phyloP scores from a whole-genome alignment of 2,888 invertebrate genomes.

The Papilio protenor region DNA sequence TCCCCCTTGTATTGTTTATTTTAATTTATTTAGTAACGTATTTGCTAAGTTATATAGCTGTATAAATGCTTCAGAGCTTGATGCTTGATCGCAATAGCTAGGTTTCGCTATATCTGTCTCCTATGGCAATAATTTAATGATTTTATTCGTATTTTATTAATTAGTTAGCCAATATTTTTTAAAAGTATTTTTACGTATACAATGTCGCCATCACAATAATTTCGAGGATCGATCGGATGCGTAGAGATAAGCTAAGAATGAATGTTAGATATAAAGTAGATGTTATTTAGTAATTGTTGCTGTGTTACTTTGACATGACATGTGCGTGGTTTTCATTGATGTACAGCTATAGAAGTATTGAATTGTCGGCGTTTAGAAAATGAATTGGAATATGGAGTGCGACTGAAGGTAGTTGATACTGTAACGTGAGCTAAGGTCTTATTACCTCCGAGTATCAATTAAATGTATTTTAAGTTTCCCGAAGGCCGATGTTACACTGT shows the following conservation, averaged over 20 bases:
- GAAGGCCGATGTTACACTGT: conserved; percentile 65
- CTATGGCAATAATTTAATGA: conserved; percentile 66
- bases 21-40: conserved; percentile 76
- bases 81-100: conserved; percentile 71
- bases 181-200: conserved; percentile 63
- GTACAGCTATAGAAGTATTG: conserved; percentile 56
- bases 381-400: conserved; percentile 60
- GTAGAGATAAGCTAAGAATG: conserved; percentile 69
- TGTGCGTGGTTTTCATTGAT: conserved; percentile 62
- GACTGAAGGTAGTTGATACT: conserved; percentile 81
- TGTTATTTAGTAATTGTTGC: conserved; percentile 74
- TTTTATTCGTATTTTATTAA: conserved; percentile 66
- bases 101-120: conserved; percentile 67
- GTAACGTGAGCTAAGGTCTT: conserved; percentile 77
- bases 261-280: conserved; percentile 74
- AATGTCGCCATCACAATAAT: conserved; percentile 79
- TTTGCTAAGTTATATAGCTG: conserved; percentile 71
- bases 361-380: conserved; percentile 56
- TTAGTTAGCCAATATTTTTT: conserved; percentile 77
- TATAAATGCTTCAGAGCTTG: conserved; percentile 77
- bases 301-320: conserved; percentile 64
- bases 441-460: conserved; percentile 85
- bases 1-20: conserved; percentile 58
- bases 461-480: conserved; percentile 77
- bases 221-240: conserved; percentile 67